Conservation (phyloP, 2,888 invertebrate species). For the Panopea generosa region DNA sequence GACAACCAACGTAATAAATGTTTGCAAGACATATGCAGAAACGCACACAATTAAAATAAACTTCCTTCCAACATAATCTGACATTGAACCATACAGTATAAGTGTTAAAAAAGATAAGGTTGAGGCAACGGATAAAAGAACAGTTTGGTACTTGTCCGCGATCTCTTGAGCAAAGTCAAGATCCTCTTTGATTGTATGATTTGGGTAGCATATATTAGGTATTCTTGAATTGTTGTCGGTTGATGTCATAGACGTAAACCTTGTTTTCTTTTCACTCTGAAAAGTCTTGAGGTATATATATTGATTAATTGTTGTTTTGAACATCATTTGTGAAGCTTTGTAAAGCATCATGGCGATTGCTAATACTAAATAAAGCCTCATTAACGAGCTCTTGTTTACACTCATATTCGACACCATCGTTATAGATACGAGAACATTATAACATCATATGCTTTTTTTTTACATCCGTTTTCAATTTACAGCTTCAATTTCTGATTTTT, state of each 20-base stretch:
- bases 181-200: conserved; percentile 21
- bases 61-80: conserved; percentile 16
- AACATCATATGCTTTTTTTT: too few species aligned
- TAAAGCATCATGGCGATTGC: conserved; percentile 17
- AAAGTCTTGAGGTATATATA: conserved; percentile 4
- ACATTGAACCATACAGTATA: conserved; percentile 16
- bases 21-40: conserved; percentile 6
- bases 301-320: conserved; percentile 13
- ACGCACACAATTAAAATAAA: conserved; percentile 11
- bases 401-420: too few species aligned
- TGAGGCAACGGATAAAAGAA: conserved; percentile 19
- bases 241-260: not conserved
- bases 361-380: conserved; percentile 6
- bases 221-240: conserved; percentile 2
- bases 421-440: too few species aligned
- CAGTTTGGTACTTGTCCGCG: conserved; percentile 20
- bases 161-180: conserved; percentile 12
- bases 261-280: conserved; percentile 2
- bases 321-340: conserved; percentile 20
- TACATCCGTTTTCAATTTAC: too few species aligned
- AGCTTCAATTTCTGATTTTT: too few species aligned
- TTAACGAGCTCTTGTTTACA: too few species aligned
- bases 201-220: conserved; percentile 17
- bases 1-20: conserved; percentile 3
- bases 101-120: conserved; percentile 17